Conservation (phyloP, 2,888 invertebrate genomes). For the Diachrysia chrysitis region DNA sequence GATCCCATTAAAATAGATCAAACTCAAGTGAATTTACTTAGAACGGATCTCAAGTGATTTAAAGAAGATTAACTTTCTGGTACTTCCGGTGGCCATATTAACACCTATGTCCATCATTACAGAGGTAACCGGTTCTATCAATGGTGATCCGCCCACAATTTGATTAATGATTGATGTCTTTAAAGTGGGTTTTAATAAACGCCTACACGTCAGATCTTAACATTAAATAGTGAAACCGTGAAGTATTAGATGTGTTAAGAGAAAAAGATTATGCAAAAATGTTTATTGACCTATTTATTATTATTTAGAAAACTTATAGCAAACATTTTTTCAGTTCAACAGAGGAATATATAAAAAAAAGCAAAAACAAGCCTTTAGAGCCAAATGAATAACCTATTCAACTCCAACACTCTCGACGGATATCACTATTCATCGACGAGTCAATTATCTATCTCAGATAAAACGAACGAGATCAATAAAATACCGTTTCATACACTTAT, state of each 20-base stretch:
- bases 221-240: neutral
- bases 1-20: neutral
- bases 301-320: too few species aligned
- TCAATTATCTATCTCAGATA: too few species aligned
- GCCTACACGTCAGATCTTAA: neutral
- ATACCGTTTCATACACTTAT: too few species aligned
- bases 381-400: too few species aligned
- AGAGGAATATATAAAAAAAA: too few species aligned
- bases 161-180: neutral
- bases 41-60: neutral
- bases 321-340: too few species aligned
- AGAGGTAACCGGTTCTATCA: neutral
- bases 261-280: too few species aligned
- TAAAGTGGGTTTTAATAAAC: conserved; percentile 4
- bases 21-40: neutral
- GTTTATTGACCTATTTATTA: too few species aligned
- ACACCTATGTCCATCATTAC: neutral
- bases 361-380: too few species aligned
- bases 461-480: too few species aligned
- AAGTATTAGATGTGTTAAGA: neutral
- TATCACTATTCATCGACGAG: too few species aligned
- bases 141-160: neutral
- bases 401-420: too few species aligned
- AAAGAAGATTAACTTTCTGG: neutral
- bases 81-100: conserved; percentile 2